Percentiles rank a stretch among this genome's conserved stretches.
phyloP scores from a whole-genome alignment of 2,797 vertebrate species.

The Mormyrus hasselquistii region DNA sequence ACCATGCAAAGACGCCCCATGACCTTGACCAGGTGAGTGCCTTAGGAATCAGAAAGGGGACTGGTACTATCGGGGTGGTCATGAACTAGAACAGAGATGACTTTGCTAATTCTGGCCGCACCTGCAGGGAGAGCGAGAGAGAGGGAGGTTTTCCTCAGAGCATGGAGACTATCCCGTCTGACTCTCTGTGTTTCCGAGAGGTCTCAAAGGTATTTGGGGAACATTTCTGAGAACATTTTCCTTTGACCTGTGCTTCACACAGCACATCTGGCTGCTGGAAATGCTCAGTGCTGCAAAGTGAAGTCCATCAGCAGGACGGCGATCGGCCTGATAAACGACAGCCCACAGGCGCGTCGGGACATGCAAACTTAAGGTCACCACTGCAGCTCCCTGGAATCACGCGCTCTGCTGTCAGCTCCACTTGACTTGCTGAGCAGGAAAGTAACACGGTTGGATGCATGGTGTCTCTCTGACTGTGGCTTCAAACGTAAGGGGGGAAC shows the following conservation, averaged over 20 bases:
- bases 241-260: not conserved
- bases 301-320: not conserved
- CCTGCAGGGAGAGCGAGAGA: slow-evolving; percentile 5
- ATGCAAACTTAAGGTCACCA: not conserved
- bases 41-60: not conserved
- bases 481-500: not conserved
- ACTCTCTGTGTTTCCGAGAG: not conserved
- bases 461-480: not conserved
- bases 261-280: not conserved
- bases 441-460: not conserved
- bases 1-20: not conserved
- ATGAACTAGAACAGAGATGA: slow-evolving; percentile 4
- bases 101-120: slow-evolving; percentile 12
- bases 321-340: not conserved
- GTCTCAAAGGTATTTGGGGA: not conserved
- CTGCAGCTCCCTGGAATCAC: not conserved
- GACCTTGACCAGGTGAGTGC: not conserved
- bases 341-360: not conserved
- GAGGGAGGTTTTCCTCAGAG: not conserved
- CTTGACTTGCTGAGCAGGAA: not conserved
- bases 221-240: not conserved
- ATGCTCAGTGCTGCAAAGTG: not conserved
- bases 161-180: not conserved
- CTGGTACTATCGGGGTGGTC: not conserved
- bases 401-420: not conserved